Base-by-base conservation (phyloP, 2,113 vertebrate genomes). In the Aspiorhynchus laticeps region DNA sequence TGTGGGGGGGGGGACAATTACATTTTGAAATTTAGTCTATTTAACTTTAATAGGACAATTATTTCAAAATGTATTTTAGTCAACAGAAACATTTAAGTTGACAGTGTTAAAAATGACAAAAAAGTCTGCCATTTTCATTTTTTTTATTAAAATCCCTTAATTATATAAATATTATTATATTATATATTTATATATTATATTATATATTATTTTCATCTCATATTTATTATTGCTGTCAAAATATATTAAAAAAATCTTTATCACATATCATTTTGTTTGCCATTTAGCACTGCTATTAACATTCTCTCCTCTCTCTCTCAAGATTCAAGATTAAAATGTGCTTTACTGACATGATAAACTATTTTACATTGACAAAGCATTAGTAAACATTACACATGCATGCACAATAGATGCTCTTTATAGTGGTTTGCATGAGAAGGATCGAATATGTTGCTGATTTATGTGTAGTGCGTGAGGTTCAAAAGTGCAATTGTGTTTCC, bases 371-470 rank as follows among this genome's bases (percentile, higher is more conserved):
- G 63, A 71, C 5, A 51, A 51, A 19, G 5, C 43, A 71, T 83
- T 71, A 71, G 41, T 83, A 83, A 71, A n/a, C 80, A 83, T 33
- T 71, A 24, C 63, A 51, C 65, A 67, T 14, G 10, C 19, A 31
- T 6, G 3, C 26, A 53, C 1, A 51, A 71, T 53, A 36, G 19
- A 51, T 71, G 28, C 9, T 61, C 33, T 82, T 79, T 21, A 28
- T 33, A 56, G 76, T 0, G 7, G 51, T 79, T 56, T 36, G 46
- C 76, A 24, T 79, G 21, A 31, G 28, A 31, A 76, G 12, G 74
- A 28, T 28, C 0, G 74, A 46, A 76, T 48, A 48, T 48, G 41
- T 46, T 43, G 12, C 74, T 48, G 74, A 76, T 76, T 28, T 43
- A 76, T 76, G 74, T 76, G 41, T 48, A 26, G 41, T 7, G 41